Evolutionary conservation across 2,113 vertebrate genomes (phyloP), one percentile per base, ranked within the genome.

Genomic region (Lynx canadensis): DNA sequence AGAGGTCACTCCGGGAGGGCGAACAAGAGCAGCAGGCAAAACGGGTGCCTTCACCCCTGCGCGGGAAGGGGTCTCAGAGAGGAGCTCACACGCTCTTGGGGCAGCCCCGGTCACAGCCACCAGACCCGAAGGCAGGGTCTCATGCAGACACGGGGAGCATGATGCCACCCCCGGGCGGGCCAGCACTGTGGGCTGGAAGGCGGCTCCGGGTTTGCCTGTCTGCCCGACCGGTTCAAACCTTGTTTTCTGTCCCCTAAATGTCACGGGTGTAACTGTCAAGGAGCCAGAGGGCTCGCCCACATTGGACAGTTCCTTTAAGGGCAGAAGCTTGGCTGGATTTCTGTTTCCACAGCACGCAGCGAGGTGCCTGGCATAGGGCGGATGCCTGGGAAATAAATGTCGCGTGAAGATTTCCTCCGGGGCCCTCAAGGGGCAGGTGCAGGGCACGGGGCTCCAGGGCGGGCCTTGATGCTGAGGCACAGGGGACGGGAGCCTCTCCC

Each of bases 161-260:
- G 52, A 16, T 29, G 10, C 9, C 2, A 55, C 13, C 31, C 66
- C 2, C 7, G 5, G 29, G 10, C 7, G 50, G n/a, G 87, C n/a
- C 16, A n/a, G 48, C 45, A 15, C 68, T 57, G 69, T 1, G 1
- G 55, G 23, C 60, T 69, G 48, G n/a, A 95, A 60, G 41, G 91
- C 55, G 79, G 73, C 55, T 52, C 50, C 60, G 52, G 11, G 31
- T 38, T 33, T 79, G 60, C 95, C 80, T 73, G 78, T 96, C 84
- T 73, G 78, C 50, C 68, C 76, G 31, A 78, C 76, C 1, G 1
- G 81, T 80, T 96, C 68, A 82, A 73, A n/a, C 29, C 57, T 84
- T 88, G 63, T 92, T 45, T 94, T 97, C 86, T 82, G 91, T 79
- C 68, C 71, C 66, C 31, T 79, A 94, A 93, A 94, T 66, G 82